A percentile compares a stretch with the other conserved stretches of the same genome.
Conservation (phyloP, 2,888 invertebrate species). For the Colletes collaris region DNA sequence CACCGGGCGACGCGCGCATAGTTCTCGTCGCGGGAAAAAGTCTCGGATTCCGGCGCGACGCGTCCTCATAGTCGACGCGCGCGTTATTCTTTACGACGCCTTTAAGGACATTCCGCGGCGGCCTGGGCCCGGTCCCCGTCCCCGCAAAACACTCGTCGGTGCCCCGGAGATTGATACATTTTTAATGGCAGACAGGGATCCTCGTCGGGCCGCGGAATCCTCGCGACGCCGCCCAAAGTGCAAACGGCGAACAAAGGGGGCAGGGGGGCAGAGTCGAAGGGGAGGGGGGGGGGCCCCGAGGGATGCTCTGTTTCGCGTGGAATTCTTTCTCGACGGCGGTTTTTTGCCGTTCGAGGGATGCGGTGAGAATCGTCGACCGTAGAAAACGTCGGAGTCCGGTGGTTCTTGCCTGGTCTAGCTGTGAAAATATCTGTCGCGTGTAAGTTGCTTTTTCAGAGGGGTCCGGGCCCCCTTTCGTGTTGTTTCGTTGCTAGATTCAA, state of each 20-base stretch:
- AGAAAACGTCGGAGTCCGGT: background rate
- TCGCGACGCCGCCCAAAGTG: conserved; percentile 10
- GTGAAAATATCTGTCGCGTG: conserved; percentile 9
- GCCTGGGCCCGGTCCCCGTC: conserved; percentile 10
- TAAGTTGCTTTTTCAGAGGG: conserved; percentile 10
- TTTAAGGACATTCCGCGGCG: conserved; percentile 67
- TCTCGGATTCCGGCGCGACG: conserved; percentile 11
- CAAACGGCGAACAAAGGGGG: background rate
- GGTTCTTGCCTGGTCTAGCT: conserved; percentile 20
- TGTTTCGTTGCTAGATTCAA: too few species aligned
- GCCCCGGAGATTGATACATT: conserved; percentile 75
- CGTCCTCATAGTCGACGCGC: conserved; percentile 11
- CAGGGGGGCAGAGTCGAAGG: background rate
- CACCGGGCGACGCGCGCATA: conserved; percentile 26
- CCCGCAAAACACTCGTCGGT: conserved; percentile 60
- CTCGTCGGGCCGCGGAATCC: conserved; percentile 51
- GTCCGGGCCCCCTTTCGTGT: too few species aligned
- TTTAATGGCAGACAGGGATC: conserved; percentile 68
- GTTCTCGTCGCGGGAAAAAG: conserved; percentile 44
- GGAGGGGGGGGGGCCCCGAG: conserved; percentile 2
- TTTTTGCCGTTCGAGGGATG: conserved; percentile 21
- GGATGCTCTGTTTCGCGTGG: conserved; percentile 27
- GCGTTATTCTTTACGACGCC: conserved; percentile 75
- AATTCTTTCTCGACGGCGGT: conserved; percentile 11
- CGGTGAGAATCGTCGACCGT: conserved; percentile 26